Evolutionary conservation across 2,888 invertebrate genomes (phyloP).

Genomic region (Rhyacophila evoluta): DNA sequence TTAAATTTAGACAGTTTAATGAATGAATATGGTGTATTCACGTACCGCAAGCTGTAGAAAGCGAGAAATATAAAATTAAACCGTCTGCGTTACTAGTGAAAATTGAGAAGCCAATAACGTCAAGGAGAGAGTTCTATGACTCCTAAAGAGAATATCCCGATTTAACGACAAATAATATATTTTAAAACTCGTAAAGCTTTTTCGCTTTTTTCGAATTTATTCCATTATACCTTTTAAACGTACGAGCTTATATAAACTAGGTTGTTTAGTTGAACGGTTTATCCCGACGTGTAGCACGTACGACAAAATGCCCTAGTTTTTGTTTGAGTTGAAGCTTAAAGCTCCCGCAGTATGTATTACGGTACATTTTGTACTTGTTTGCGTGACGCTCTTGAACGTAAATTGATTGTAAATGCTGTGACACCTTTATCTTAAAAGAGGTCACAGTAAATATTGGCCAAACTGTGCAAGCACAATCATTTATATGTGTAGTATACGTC

Average conservation of each 20-base stretch:
- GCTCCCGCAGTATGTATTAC: not conserved
- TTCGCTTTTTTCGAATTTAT: not conserved
- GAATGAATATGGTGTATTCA: too few relatives aligned
- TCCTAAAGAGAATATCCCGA: too few relatives aligned
- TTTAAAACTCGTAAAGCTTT: not conserved
- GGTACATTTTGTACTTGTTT: not conserved
- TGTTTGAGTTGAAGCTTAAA: not conserved
- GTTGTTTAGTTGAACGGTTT: slow-evolving; percentile 8
- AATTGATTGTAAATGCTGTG: slow-evolving; percentile 5
- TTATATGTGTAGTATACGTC: too few relatives aligned
- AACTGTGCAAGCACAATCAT: not conserved
- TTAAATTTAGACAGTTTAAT: too few relatives aligned
- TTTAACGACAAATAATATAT: too few relatives aligned
- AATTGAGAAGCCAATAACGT: too few relatives aligned
- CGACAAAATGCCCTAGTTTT: not conserved
- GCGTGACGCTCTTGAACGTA: not conserved
- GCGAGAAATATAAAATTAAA: too few relatives aligned
- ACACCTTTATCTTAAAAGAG: not conserved
- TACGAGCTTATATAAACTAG: not conserved
- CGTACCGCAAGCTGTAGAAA: too few relatives aligned
- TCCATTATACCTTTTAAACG: not conserved
- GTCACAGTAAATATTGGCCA: slow-evolving; percentile 8
- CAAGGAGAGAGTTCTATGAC: too few relatives aligned
- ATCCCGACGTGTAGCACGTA: not conserved
- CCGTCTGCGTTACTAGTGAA: too few relatives aligned